A percentile compares a stretch with the other conserved stretches of the same genome.
Evolutionary conservation across 1,140 invertebrate genomes (phyloP).

Genomic region (Drosophila truncata): DNA sequence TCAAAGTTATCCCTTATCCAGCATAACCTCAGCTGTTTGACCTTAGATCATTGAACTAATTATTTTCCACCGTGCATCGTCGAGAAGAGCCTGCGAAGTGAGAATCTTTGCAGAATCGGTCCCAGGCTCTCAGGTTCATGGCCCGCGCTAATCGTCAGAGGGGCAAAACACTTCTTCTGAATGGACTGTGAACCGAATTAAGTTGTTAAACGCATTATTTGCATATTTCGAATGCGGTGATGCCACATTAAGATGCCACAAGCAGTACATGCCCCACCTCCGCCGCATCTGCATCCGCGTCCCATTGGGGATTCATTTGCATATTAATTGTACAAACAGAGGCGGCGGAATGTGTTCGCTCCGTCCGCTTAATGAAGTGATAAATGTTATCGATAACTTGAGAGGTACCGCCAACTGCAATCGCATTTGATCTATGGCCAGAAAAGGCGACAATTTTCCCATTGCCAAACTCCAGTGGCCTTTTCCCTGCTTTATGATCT

Average conservation of each 20-base stretch:
- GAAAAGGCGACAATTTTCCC: constrained; percentile 23
- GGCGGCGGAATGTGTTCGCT: constrained; percentile 44
- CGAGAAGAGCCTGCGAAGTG: constrained; percentile 3
- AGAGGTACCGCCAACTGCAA: constrained; percentile 41
- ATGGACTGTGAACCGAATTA: constrained; percentile 66
- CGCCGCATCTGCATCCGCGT: background rate
- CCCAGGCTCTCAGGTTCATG: constrained; percentile 60
- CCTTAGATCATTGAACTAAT: accelerated
- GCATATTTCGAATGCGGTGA: constrained; percentile 75
- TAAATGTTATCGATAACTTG: constrained; percentile 66
- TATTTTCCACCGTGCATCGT: constrained; percentile 6
- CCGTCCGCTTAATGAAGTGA: constrained; percentile 70
- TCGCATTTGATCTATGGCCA: constrained; percentile 44
- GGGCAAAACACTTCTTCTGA: constrained; percentile 36
- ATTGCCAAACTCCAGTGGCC: constrained; percentile 1
- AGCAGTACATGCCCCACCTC: constrained; percentile 19
- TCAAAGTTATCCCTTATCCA: background rate
- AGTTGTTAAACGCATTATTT: constrained; percentile 85
- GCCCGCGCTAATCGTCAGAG: constrained; percentile 75
- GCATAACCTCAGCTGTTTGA: accelerated
- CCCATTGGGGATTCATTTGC: constrained; percentile 63
- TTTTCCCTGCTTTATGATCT: constrained; percentile 26
- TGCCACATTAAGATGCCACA: constrained; percentile 73
- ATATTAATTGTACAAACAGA: constrained; percentile 83
- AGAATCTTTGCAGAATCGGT: constrained; percentile 29